phyloP scores from a whole-genome alignment of 2,797 vertebrate genomes.

The Neoniphon sammara region DNA sequence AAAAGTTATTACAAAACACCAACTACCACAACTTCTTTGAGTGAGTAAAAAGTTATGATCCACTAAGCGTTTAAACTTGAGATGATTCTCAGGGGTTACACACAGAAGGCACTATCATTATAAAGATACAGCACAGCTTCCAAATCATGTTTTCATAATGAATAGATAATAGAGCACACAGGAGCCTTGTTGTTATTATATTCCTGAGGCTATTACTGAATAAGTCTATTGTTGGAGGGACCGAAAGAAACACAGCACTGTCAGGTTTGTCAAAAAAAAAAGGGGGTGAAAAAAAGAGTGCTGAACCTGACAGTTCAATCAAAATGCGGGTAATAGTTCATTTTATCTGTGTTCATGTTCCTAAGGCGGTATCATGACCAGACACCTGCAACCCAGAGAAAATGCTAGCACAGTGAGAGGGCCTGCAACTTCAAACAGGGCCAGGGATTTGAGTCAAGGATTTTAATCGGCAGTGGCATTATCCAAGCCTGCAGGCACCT shows the following conservation, averaged over 20 bases:
- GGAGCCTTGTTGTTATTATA: slow-evolving; percentile 59
- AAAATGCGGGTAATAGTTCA: slow-evolving; percentile 76
- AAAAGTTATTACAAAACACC: background rate
- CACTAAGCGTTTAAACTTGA: background rate
- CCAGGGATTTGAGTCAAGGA: slow-evolving; percentile 75
- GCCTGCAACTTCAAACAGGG: slow-evolving; percentile 70
- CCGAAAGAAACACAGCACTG: slow-evolving; percentile 42
- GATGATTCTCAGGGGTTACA: slow-evolving; percentile 25
- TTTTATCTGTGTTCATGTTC: slow-evolving; percentile 75
- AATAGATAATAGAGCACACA: slow-evolving; percentile 63
- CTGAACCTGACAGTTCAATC: slow-evolving; percentile 78
- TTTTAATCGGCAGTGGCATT: slow-evolving; percentile 71
- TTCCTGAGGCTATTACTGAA: slow-evolving; percentile 46
- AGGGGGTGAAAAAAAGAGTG: slow-evolving; percentile 16
- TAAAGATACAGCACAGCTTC: slow-evolving; percentile 28
- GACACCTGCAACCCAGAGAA: slow-evolving; percentile 78
- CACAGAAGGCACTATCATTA: slow-evolving; percentile 32
- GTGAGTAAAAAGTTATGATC: slow-evolving; percentile 15
- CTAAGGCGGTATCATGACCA: slow-evolving; percentile 71
- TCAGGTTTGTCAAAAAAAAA: slow-evolving; percentile 52
- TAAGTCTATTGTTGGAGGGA: slow-evolving; percentile 43
- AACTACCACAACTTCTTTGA: background rate
- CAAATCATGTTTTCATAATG: slow-evolving; percentile 59
- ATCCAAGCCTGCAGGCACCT: slow-evolving; percentile 70
- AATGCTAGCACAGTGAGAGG: slow-evolving; percentile 67